Percentiles rank a stretch among this genome's conserved stretches.
These are phyloP conservation scores for Latrodectus hesperus DNA, from an alignment of 2,888 invertebrate genomes.

Conservation along the genomic window DNA sequence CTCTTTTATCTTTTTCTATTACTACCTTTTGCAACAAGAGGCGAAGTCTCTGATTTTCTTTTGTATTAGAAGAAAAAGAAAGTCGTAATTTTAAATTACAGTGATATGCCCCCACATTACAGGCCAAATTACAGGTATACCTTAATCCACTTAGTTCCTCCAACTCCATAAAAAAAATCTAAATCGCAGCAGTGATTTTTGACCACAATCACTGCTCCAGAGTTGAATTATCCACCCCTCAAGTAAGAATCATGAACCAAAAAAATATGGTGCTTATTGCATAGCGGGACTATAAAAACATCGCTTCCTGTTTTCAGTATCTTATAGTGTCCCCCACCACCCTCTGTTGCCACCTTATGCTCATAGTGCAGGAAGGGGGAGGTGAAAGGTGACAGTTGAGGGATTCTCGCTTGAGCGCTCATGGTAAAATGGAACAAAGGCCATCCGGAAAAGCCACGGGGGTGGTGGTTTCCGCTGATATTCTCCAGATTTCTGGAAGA, in stretches of 20 bases:
- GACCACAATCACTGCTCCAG: constrained; percentile 26
- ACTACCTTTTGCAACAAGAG: too few species aligned
- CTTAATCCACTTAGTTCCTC: background rate
- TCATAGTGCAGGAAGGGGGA: background rate
- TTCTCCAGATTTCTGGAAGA: constrained; percentile 54
- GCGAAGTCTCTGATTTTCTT: too few species aligned
- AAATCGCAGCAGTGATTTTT: constrained; percentile 3
- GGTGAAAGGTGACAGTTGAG: constrained; percentile 1
- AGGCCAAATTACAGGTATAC: constrained; percentile 2
- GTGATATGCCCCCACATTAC: background rate
- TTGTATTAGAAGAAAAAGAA: too few species aligned
- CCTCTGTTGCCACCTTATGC: background rate
- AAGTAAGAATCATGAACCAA: background rate
- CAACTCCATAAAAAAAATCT: background rate
- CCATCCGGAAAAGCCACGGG: constrained; percentile 33
- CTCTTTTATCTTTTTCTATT: too few species aligned
- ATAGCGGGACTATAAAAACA: background rate
- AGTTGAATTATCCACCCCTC: background rate
- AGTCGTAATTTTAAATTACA: too few species aligned
- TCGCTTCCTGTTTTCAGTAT: constrained; percentile 20
- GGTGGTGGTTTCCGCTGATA: constrained; percentile 35
- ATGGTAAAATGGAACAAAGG: constrained; percentile 43
- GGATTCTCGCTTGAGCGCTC: constrained; percentile 31
- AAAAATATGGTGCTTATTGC: background rate
- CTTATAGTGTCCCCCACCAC: background rate